Evolutionary conservation across 2,797 vertebrate species (phyloP).

Genomic region (Zalophus californianus): DNA sequence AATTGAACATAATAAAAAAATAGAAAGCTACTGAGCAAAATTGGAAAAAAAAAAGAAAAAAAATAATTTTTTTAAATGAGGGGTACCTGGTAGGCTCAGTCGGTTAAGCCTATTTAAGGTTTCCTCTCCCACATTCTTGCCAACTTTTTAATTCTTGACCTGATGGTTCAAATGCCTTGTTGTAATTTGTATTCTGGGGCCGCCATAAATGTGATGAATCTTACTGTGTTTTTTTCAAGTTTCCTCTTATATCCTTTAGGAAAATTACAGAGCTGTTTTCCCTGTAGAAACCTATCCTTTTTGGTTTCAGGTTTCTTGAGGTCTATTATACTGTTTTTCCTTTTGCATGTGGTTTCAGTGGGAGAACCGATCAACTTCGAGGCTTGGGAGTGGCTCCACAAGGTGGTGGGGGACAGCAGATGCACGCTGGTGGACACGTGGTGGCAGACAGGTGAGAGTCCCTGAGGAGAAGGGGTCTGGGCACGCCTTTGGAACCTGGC

Average conservation of each 20-base stretch:
- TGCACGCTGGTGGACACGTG: constrained; percentile 97
- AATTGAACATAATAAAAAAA: too few species aligned
- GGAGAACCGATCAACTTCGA: constrained; percentile 98
- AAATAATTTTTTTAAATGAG: too few species aligned
- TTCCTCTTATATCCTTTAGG: not conserved
- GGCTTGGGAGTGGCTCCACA: constrained; percentile 97
- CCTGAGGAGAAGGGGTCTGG: not conserved
- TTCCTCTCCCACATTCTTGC: not conserved
- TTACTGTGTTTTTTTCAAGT: not conserved
- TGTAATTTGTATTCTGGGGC: not conserved
- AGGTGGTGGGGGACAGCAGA: constrained; percentile 93
- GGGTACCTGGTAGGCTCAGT: too few species aligned
- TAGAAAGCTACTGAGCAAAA: too few species aligned
- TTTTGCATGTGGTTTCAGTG: constrained; percentile 88
- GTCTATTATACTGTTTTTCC: not conserved
- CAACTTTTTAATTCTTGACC: not conserved
- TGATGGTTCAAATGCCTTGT: not conserved
- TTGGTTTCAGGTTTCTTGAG: not conserved
- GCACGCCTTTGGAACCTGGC: not conserved
- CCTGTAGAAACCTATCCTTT: not conserved
- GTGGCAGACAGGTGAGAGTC: constrained; percentile 97
- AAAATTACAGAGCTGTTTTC: not conserved
- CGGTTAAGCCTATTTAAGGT: too few species aligned
- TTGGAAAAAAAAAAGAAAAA: too few species aligned
- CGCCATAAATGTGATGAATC: not conserved